Evolutionary conservation across 2,888 invertebrate genomes (phyloP).

Genomic region (Prosapia bicincta): DNA sequence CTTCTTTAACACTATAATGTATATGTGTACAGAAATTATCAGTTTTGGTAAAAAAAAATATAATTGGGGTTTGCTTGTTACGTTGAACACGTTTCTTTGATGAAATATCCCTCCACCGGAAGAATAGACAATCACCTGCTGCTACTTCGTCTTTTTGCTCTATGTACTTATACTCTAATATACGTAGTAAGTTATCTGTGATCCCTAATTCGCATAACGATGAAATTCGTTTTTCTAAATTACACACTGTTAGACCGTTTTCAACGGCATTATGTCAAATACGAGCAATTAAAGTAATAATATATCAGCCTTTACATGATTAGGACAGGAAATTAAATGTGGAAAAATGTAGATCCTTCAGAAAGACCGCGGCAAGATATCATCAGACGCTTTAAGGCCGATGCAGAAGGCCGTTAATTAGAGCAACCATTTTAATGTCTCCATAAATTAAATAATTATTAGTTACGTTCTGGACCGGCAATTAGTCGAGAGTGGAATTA

Average conservation of each 20-base stretch:
- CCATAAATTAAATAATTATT: slow-evolving; percentile 2
- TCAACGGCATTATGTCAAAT: background rate
- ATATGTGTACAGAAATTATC: too few relatives aligned
- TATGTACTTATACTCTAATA: too few relatives aligned
- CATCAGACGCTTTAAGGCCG: background rate
- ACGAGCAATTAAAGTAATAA: background rate
- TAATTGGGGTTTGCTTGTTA: too few relatives aligned
- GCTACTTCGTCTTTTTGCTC: too few relatives aligned
- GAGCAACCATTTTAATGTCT: background rate
- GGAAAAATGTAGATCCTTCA: background rate
- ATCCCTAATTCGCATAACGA: too few relatives aligned
- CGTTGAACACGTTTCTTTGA: too few relatives aligned
- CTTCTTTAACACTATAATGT: too few relatives aligned
- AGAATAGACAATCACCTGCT: too few relatives aligned
- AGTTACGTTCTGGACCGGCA: background rate
- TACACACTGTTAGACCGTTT: background rate
- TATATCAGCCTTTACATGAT: background rate
- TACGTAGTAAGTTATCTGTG: too few relatives aligned
- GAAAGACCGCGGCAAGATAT: background rate
- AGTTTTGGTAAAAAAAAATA: too few relatives aligned
- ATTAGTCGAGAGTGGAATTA: background rate
- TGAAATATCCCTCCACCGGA: too few relatives aligned
- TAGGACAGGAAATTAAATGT: background rate
- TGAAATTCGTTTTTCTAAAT: background rate
- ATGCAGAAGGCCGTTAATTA: background rate